phyloP scores from a whole-genome alignment of 2,888 invertebrate species.

The Diarsia dahlii region DNA sequence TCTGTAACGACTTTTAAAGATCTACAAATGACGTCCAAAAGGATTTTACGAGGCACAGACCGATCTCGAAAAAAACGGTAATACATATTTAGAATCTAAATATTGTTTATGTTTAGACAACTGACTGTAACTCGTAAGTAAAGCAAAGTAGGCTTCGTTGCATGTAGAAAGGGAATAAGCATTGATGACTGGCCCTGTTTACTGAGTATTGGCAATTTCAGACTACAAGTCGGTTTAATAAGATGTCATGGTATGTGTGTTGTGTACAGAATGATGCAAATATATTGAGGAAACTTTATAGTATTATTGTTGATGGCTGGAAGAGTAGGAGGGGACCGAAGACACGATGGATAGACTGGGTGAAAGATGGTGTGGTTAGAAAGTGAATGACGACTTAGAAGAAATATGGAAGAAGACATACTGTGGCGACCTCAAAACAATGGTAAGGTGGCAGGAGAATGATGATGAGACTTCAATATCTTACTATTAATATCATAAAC shows the following conservation, averaged over 20 bases:
- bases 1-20: too few relatives aligned
- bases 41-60: neutral
- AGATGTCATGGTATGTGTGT: neutral
- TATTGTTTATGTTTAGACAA: neutral
- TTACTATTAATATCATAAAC: too few relatives aligned
- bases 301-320: neutral
- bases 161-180: neutral
- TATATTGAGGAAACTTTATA: neutral
- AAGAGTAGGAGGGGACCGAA: neutral
- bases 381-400: neutral
- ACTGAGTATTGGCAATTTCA: constrained; percentile 1
- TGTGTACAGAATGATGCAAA: neutral
- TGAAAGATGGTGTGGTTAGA: neutral
- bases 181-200: neutral
- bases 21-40: too few relatives aligned
- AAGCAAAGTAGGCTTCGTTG: neutral
- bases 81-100: neutral
- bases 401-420: neutral
- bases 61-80: neutral
- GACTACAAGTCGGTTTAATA: neutral
- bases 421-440: neutral
- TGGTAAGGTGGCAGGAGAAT: neutral
- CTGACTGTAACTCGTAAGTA: neutral
- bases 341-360: neutral
- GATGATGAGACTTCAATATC: neutral